phyloP scores from a whole-genome alignment of 1,140 invertebrate genomes.

The Ceratina japonica region DNA sequence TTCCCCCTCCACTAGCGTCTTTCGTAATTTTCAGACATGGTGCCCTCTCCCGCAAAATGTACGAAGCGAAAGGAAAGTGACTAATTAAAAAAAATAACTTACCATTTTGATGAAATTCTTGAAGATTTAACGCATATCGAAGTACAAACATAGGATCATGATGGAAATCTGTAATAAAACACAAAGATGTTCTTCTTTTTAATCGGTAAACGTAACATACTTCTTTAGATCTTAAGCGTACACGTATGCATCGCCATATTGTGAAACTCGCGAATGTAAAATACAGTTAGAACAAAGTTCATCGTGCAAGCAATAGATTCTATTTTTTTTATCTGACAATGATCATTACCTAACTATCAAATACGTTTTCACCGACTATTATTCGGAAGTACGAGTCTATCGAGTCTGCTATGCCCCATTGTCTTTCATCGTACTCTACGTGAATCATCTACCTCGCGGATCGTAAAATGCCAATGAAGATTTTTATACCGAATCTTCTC shows the following conservation, averaged over 20 bases:
- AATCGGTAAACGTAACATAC: background rate
- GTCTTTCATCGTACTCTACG: conserved; percentile 10
- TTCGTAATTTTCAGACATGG: conserved; percentile 43
- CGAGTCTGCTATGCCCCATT: conserved; percentile 4
- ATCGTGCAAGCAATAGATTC: background rate
- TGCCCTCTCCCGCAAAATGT: conserved; percentile 56
- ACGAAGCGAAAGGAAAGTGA: conserved; percentile 34
- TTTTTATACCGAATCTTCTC: conserved; percentile 17
- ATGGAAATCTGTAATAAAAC: conserved; percentile 66
- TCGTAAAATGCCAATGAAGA: conserved; percentile 21
- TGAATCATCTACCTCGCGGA: conserved; percentile 20
- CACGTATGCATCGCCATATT: conserved; percentile 58
- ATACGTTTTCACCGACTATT: conserved; percentile 26
- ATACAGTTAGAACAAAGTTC: background rate
- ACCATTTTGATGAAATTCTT: conserved; percentile 58
- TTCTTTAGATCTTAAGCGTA: conserved; percentile 23
- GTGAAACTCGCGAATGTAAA: conserved; percentile 33
- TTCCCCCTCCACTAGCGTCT: background rate
- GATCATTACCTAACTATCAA: conserved; percentile 36
- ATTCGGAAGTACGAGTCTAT: conserved; percentile 8
- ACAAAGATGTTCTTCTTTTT: conserved; percentile 57
- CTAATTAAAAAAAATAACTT: conserved; percentile 42
- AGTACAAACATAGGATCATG: conserved; percentile 50
- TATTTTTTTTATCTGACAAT: too few relatives aligned
- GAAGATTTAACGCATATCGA: conserved; percentile 50